Evolutionary conservation across 1,140 invertebrate species (phyloP).

Genomic region (Varroa destructor): DNA sequence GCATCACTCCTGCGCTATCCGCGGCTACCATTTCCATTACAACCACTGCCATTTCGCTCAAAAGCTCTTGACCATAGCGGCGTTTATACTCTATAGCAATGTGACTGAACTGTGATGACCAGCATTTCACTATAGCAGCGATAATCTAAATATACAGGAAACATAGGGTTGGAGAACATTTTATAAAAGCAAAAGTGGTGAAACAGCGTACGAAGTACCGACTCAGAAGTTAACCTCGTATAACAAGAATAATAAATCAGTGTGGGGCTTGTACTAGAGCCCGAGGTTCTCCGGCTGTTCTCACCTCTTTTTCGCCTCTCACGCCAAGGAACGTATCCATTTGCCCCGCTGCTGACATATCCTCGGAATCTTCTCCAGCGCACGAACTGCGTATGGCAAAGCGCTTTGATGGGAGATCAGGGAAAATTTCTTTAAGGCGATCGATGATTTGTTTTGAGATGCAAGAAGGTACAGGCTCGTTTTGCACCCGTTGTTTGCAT

Average conservation of each 20-base stretch:
- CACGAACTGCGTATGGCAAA: conserved; percentile 53
- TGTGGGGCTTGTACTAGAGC: no score
- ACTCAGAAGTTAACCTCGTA: no score
- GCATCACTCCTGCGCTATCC: conserved; percentile 59
- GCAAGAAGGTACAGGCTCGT: background rate
- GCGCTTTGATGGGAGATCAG: background rate
- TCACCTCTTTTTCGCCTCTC: conserved; percentile 42
- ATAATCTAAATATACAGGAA: conserved; percentile 41
- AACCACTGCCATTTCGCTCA: conserved; percentile 57
- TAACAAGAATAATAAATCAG: conserved; percentile 54
- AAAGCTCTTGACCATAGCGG: conserved; percentile 52
- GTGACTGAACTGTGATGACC: conserved; percentile 60
- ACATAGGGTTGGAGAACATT: conserved; percentile 25
- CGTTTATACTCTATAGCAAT: conserved; percentile 58
- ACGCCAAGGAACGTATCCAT: conserved; percentile 59
- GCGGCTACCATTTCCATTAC: conserved; percentile 59
- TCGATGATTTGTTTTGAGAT: background rate
- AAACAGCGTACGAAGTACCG: background rate
- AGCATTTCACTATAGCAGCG: conserved; percentile 52
- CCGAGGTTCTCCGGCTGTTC: conserved; percentile 49
- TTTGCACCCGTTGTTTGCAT: conserved; percentile 3
- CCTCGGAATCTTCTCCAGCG: conserved; percentile 56
- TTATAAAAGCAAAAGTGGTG: background rate
- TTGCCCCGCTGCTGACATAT: conserved; percentile 64
- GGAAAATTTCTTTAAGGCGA: conserved; percentile 1